Evolutionary conservation across 2,113 vertebrate genomes (phyloP), one percentile per base, ranked within the genome.

Genomic region (Hippopotamus amphibius): DNA sequence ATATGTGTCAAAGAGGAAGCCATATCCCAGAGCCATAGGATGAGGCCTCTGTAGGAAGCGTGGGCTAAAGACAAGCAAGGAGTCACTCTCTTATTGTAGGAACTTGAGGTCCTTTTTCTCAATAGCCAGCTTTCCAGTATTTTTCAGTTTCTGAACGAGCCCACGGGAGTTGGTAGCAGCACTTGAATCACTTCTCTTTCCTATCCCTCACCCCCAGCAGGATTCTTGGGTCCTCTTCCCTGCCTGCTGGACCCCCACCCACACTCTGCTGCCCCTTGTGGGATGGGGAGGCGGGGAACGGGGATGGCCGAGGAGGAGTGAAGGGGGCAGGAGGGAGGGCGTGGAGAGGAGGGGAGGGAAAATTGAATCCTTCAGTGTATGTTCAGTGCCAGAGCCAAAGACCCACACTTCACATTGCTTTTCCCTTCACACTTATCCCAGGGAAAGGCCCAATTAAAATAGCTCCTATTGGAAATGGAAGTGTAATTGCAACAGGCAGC

Each of bases 371-470:
- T 1, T 37, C 13, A 0, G 8, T 33, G 37, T 63, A 46, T 37
- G 9, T 76, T 74, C 48, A 68, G 55, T 41, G 41, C 83, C 43
- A 9, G 41, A 84, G 69, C 57, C 76, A 41, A 72, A 90, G 61
- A n/a, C 81, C 21, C 2, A 41, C 11, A 4, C 33, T 46, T 46
- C 50, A 85, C 77, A 81, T 81, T 84, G 65, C 65, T 93, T 88
- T 95, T 71, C 79, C 53, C 89, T 94, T 85, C 59, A 59, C 65
- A 4, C 28, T 65, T 61, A 61, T 96, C 93, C 59, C 77, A 91
- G 66, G n/a, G 48, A 93, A 95, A 96, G 81, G 13, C 71, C 57
- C 93, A 66, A 55, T 95, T 93, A 95, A 87, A 87, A 81, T 80
- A 84, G 46, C 43, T 59, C 76, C 81, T 61, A 53, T 85, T 68